Base-by-base conservation (phyloP, 2,888 invertebrate species). In the Macropis europaea region DNA sequence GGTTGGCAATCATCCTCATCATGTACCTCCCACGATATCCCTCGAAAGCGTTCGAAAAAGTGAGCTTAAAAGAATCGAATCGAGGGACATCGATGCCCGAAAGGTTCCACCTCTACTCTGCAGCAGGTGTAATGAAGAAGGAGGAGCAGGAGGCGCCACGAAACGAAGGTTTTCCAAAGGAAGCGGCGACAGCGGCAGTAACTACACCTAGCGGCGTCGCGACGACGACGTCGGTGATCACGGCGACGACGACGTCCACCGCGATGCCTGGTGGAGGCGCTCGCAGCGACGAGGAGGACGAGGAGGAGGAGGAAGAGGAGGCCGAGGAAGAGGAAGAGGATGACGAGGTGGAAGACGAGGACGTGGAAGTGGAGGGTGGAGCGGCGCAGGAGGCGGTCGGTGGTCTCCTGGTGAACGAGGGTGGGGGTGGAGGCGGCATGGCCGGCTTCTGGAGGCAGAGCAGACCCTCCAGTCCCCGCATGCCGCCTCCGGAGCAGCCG, bases 401-500 rank as follows among this genome's bases (percentile, higher is more conserved):
- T 60, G 86, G 83, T 63, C 73, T 82, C 74, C 81, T 77, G 66
- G 73, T 73, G 30, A 56, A 57, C 63, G 71, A 76, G 17, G 77
- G 85, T 85, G 86, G 86, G 83, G 81, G 83, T 79, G 84, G 79
- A 70, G 81, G 83, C 81, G 86, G 88, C 86, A 92, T 92, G 88
- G 92, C 92, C 85, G 90, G 86, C 87, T 90, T 88, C 88, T 90
- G 89, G 89, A 90, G 90, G 90, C 90, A 89, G 87, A 90, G 89
- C 85, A 90, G 89, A 91, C 91, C 89, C 91, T 90, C 90, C 87
- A 90, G 90, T 90, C 90, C 90, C 89, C 90, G 90, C 87, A 90
- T 92, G 90, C 93, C 93, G 81, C 91, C 92, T 91, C 87, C 90
- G 82, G 90, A 89, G 87, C 91, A 91, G 79, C 89, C 90, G 79